These are phyloP conservation scores for Calameuta filiformis DNA, from an alignment of 2,888 invertebrate species.

Conservation along the genomic window DNA sequence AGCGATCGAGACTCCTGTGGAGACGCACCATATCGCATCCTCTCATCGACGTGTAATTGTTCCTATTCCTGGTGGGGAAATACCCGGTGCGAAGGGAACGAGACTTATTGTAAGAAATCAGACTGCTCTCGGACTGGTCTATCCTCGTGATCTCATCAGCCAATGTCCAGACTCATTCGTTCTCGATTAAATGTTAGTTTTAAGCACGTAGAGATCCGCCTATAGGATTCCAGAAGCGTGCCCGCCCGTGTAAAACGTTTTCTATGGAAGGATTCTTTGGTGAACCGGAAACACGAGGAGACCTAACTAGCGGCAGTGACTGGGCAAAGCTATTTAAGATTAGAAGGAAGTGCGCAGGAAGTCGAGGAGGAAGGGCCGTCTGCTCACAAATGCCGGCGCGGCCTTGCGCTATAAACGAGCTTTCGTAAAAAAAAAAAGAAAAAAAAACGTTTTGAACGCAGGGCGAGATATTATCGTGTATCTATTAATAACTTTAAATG, in stretches of 20 bases:
- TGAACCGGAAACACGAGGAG: slow-evolving; percentile 6
- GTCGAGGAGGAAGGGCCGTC: slow-evolving; percentile 31
- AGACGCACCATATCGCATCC: not conserved
- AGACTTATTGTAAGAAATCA: not conserved
- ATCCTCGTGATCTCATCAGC: not conserved
- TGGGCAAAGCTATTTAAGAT: slow-evolving; percentile 36
- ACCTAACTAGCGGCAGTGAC: slow-evolving; percentile 21
- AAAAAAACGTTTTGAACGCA: slow-evolving; percentile 12
- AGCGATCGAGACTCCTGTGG: not conserved
- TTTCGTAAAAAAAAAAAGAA: slow-evolving; percentile 23
- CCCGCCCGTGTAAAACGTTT: not conserved
- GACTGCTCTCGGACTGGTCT: not conserved
- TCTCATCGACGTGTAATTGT: not conserved
- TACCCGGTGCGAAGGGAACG: not conserved
- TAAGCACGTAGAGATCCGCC: not conserved
- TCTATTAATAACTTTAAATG: not conserved
- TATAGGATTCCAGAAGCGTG: not conserved
- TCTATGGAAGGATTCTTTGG: not conserved
- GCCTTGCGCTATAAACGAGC: slow-evolving; percentile 46
- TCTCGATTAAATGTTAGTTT: not conserved
- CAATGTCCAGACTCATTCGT: not conserved
- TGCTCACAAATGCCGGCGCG: slow-evolving; percentile 31
- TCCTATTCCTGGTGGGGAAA: not conserved
- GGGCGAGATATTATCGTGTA: not conserved
- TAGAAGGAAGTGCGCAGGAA: slow-evolving; percentile 40